Percentiles rank a stretch among this genome's conserved stretches.
These are phyloP conservation scores for Aspiorhynchus laticeps DNA, from an alignment of 2,113 vertebrate species.

Conservation along the genomic window DNA sequence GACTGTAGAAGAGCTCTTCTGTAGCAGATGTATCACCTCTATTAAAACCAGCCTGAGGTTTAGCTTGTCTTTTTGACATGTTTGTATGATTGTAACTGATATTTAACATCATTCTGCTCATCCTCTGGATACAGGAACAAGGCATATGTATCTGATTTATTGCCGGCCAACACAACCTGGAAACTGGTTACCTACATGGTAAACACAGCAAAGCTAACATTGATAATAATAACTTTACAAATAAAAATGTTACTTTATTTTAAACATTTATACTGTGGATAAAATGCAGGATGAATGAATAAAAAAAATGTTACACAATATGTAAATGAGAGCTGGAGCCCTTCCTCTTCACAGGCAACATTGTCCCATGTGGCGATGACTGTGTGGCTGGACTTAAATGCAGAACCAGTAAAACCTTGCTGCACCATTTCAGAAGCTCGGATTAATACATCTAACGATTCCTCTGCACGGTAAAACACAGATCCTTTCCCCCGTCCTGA, in stretches of 20 bases:
- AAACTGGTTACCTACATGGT: conserved; percentile 80
- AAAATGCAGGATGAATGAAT: neutral
- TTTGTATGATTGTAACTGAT: conserved; percentile 79
- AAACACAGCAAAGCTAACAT: neutral
- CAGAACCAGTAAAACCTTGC: conserved; percentile 64
- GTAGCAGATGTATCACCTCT: conserved; percentile 71
- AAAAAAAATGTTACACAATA: neutral
- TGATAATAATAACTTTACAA: neutral
- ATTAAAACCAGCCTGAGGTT: conserved; percentile 81
- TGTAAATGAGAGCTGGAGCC: conserved; percentile 33
- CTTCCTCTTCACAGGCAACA: conserved; percentile 76
- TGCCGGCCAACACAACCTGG: conserved; percentile 77
- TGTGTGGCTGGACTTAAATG: conserved; percentile 68
- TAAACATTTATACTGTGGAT: neutral
- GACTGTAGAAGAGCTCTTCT: conserved; percentile 73
- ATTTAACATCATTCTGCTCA: conserved; percentile 79
- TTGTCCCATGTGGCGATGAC: conserved; percentile 81
- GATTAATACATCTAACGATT: conserved; percentile 60
- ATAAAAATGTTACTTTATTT: neutral
- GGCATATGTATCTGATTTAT: conserved; percentile 72
- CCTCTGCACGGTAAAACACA: conserved; percentile 78
- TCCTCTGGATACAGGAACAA: conserved; percentile 78
- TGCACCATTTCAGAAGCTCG: conserved; percentile 65
- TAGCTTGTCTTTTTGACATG: conserved; percentile 78
- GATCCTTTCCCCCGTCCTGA: conserved; percentile 74